phyloP scores from a whole-genome alignment of 2,797 vertebrate species.

The Rhadinocentrus ornatus region DNA sequence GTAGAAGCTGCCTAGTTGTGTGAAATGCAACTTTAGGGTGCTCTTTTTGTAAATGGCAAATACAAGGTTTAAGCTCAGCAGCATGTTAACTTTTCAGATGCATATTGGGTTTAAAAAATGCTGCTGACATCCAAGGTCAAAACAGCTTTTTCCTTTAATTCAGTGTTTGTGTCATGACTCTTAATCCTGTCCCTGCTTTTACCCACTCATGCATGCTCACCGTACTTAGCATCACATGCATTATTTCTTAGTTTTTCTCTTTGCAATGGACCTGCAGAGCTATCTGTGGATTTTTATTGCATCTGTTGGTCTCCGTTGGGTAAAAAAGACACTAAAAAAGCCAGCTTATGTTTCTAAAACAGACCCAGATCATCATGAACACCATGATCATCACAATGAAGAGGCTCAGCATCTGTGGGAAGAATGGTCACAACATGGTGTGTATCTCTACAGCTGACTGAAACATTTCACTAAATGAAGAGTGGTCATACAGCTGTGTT shows the following conservation, averaged over 20 bases:
- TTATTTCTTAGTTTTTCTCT: neutral
- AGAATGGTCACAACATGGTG: slow-evolving; percentile 83
- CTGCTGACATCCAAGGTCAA: slow-evolving; percentile 23
- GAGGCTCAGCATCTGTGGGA: slow-evolving; percentile 79
- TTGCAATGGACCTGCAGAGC: neutral
- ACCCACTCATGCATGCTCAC: slow-evolving; percentile 1
- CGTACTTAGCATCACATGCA: neutral
- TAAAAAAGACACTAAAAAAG: neutral
- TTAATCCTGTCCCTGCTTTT: slow-evolving; percentile 33
- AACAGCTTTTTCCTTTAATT: slow-evolving; percentile 30
- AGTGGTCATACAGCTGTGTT: neutral
- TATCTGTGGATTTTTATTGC: neutral
- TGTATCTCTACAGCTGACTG: slow-evolving; percentile 25
- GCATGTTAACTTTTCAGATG: neutral
- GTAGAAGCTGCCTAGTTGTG: neutral
- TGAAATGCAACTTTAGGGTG: neutral
- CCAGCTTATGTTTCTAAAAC: slow-evolving; percentile 24
- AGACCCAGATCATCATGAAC: slow-evolving; percentile 68
- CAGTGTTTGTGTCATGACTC: slow-evolving; percentile 30
- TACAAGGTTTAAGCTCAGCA: neutral
- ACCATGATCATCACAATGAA: slow-evolving; percentile 59
- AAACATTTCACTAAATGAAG: neutral
- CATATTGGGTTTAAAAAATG: neutral
- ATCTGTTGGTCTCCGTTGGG: neutral
- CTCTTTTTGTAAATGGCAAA: neutral